These are phyloP conservation scores for Notospermus geniculatus DNA, from an alignment of 1,140 invertebrate genomes.

Conservation along the genomic window DNA sequence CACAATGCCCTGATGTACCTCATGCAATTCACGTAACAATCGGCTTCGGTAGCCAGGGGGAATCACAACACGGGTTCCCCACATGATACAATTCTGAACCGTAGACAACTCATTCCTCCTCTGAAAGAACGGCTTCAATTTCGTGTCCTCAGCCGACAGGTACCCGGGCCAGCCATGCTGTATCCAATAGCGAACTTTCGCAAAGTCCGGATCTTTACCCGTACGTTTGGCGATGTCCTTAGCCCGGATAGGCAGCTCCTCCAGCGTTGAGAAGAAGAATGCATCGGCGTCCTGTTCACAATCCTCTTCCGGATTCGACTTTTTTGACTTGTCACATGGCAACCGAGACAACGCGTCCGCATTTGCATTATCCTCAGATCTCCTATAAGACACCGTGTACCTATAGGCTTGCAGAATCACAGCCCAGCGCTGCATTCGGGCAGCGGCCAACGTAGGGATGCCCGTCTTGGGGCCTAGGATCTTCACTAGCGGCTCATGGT, in stretches of 20 bases:
- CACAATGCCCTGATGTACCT: constrained; percentile 57
- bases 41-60: not conserved
- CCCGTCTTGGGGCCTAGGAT: constrained; percentile 47
- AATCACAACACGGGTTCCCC: constrained; percentile 4
- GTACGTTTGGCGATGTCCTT: constrained; percentile 11
- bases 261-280: constrained; percentile 9
- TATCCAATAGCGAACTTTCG: constrained; percentile 3
- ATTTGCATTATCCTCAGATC: constrained; percentile 17
- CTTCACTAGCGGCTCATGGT: constrained; percentile 55
- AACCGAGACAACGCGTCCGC: constrained; percentile 17
- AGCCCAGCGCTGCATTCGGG: constrained; percentile 34
- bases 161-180: constrained; percentile 15
- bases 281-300: not conserved
- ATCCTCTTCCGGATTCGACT: not conserved
- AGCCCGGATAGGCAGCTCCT: constrained; percentile 11
- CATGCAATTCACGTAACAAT: constrained; percentile 1
- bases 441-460: constrained; percentile 43
- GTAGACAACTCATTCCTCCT: not conserved
- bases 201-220: constrained; percentile 10
- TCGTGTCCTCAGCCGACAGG: not conserved
- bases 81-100: not conserved
- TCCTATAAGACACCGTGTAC: constrained; percentile 28
- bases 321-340: not conserved
- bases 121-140: not conserved
- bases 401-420: constrained; percentile 26